Conservation (phyloP, 2,797 vertebrate genomes). For the Sebastes aleutianus region DNA sequence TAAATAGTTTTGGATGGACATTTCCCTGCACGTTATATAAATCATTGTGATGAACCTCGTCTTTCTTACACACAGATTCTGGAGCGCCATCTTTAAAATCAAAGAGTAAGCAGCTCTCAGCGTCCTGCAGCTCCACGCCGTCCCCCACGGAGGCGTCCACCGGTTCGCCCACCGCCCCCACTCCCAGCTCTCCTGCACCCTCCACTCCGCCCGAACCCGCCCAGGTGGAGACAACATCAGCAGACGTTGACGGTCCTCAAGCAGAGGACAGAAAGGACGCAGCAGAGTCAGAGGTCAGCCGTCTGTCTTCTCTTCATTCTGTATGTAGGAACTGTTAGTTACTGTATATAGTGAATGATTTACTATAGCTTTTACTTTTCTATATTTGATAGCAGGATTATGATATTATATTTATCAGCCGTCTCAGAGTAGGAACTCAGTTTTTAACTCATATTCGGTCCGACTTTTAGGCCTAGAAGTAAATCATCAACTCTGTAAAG, state of each 20-base stretch:
- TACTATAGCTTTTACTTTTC: background rate
- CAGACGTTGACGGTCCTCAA: background rate
- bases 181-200: constrained; percentile 5
- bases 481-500: no score
- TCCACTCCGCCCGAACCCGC: constrained; percentile 16
- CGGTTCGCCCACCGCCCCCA: background rate
- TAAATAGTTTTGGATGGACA: background rate
- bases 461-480: no score
- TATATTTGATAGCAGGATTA: no score
- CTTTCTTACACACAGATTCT: constrained; percentile 49
- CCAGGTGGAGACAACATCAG: constrained; percentile 3
- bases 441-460: no score
- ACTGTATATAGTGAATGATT: no score
- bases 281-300: constrained; percentile 73
- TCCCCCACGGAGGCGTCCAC: constrained; percentile 9
- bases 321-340: background rate
- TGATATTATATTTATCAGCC: no score
- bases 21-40: background rate
- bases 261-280: constrained; percentile 49
- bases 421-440: no score
- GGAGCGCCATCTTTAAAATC: constrained; percentile 51
- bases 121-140: constrained; percentile 9
- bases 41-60: background rate
- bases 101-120: constrained; percentile 55
- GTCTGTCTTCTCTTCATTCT: background rate